Conservation (phyloP, 2,113 vertebrate genomes). For the Trematomus loennbergii region DNA sequence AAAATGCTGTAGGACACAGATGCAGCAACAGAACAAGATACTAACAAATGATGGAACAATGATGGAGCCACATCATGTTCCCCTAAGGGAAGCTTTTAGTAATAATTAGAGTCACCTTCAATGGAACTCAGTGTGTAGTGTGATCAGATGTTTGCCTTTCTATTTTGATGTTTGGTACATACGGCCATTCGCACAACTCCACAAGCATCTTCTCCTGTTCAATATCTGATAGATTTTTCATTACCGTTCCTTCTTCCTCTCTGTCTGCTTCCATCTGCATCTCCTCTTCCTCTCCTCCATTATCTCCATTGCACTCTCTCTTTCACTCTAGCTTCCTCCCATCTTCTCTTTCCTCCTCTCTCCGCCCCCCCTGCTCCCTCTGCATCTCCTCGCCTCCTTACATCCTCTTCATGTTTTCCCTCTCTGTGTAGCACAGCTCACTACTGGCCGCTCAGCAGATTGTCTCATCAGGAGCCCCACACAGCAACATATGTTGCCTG, state of each 20-base stretch:
- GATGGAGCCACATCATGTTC: no score
- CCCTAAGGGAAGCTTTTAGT: not conserved
- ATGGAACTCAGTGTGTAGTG: not conserved
- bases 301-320: conserved; percentile 3
- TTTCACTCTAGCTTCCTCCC: conserved; percentile 1
- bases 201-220: conserved; percentile 19
- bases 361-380: not conserved
- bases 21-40: conserved; percentile 5
- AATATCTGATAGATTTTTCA: conserved; percentile 69
- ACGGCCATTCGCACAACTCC: not conserved
- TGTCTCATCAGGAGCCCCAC: not conserved
- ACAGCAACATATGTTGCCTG: not conserved
- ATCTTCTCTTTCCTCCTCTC: conserved; percentile 1
- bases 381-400: conserved; percentile 4
- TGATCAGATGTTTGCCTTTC: not conserved
- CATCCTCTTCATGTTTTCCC: not conserved
- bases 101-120: not conserved
- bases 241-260: conserved; percentile 7
- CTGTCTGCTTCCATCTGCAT: not conserved
- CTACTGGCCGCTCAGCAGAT: not conserved
- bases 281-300: conserved; percentile 18
- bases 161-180: not conserved
- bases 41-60: not conserved
- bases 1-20: not conserved
- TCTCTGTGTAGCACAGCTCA: not conserved